Evolutionary conservation across 2,797 vertebrate species (phyloP).

Genomic region (Chaenodraco wilsoni): DNA sequence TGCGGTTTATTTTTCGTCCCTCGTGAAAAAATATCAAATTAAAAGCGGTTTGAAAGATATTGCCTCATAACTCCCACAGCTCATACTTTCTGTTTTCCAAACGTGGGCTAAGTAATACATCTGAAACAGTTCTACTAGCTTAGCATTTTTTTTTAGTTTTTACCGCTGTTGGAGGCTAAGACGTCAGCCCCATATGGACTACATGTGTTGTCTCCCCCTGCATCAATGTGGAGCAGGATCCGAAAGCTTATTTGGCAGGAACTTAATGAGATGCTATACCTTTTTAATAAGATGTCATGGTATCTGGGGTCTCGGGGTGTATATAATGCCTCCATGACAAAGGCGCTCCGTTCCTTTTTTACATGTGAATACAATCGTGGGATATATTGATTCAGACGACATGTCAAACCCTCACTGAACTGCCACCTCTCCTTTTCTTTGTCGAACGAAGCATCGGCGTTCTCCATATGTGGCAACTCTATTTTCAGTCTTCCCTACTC

Average conservation of each 20-base stretch:
- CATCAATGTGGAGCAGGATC: conserved; percentile 57
- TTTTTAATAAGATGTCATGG: conserved; percentile 74
- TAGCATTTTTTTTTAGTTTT: conserved; percentile 18
- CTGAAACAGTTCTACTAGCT: conserved; percentile 51
- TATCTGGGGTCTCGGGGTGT: conserved; percentile 65
- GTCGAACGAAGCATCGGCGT: conserved; percentile 47
- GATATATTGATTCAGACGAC: conserved; percentile 62
- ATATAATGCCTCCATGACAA: conserved; percentile 64
- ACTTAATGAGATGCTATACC: conserved; percentile 77
- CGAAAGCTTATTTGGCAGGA: conserved; percentile 67
- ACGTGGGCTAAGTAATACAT: conserved; percentile 57
- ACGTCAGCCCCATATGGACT: conserved; percentile 76
- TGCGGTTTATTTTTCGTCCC: conserved; percentile 30
- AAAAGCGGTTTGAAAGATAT: conserved; percentile 21
- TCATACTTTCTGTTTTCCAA: conserved; percentile 45
- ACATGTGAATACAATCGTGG: conserved; percentile 32
- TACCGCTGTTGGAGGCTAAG: conserved; percentile 31
- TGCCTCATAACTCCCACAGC: conserved; percentile 52
- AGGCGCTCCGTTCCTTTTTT: conserved; percentile 37
- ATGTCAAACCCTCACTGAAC: conserved; percentile 45
- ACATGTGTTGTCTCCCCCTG: conserved; percentile 68
- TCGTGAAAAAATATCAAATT: conserved; percentile 26
- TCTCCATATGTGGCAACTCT: conserved; percentile 57
- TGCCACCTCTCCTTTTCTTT: conserved; percentile 37
- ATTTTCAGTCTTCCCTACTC: conserved; percentile 42